Evolutionary conservation across 2,113 vertebrate species (phyloP).

Genomic region (Maccullochella peelii): DNA sequence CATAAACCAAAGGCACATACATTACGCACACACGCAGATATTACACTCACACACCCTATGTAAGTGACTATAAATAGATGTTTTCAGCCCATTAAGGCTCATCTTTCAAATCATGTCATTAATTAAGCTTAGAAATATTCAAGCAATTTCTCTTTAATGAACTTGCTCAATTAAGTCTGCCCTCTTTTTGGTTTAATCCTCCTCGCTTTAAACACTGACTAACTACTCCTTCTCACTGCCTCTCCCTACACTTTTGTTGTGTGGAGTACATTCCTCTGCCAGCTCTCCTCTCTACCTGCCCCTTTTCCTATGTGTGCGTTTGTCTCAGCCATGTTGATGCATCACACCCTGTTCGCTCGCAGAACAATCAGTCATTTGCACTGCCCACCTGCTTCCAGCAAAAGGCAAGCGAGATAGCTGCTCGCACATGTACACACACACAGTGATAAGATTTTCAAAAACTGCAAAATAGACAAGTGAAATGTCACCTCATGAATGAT

Average conservation of each 20-base stretch:
- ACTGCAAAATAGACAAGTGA: conserved; percentile 6
- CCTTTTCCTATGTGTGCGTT: conserved; percentile 10
- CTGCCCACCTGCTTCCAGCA: conserved; percentile 5
- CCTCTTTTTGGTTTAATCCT: conserved; percentile 61
- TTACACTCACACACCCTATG: not conserved
- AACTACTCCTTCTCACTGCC: not conserved
- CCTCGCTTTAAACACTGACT: conserved; percentile 35
- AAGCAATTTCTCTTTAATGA: conserved; percentile 73
- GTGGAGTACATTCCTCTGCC: not conserved
- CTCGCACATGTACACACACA: not conserved
- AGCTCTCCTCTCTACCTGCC: not conserved
- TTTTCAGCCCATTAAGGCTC: conserved; percentile 61
- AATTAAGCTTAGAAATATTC: conserved; percentile 70
- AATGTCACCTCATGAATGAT: conserved; percentile 21
- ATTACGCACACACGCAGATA: conserved; percentile 20
- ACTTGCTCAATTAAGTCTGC: conserved; percentile 68
- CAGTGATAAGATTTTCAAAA: not conserved
- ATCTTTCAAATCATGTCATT: conserved; percentile 69
- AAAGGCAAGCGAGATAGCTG: not conserved
- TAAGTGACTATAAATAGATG: conserved; percentile 61
- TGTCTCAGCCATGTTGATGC: conserved; percentile 19
- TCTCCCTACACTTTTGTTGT: not conserved
- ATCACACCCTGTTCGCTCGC: conserved; percentile 3
- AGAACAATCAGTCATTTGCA: conserved; percentile 22
- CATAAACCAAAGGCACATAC: conserved; percentile 42